Evolutionary conservation across 2,113 vertebrate species (phyloP).

Genomic region (Festucalex cinctus): DNA sequence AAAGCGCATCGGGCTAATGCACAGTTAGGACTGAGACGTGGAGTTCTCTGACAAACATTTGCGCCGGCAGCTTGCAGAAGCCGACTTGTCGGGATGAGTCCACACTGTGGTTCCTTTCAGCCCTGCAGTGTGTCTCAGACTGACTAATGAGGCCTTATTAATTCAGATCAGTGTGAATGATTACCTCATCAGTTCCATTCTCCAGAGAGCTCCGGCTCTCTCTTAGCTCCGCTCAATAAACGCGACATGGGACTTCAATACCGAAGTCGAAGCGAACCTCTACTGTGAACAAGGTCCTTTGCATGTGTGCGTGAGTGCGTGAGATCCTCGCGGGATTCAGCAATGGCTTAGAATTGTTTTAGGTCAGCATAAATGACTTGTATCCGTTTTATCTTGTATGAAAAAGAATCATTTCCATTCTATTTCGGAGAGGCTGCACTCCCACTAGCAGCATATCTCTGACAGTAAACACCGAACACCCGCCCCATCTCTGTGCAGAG

Average conservation of each 20-base stretch:
- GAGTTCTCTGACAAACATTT: constrained; percentile 37
- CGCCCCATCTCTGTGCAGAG: constrained; percentile 62
- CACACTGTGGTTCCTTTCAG: constrained; percentile 45
- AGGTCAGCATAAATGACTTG: constrained; percentile 39
- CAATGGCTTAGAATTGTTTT: constrained; percentile 43
- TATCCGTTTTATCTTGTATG: constrained; percentile 44
- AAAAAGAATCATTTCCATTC: constrained; percentile 43
- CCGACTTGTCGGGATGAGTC: constrained; percentile 39
- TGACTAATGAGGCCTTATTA: constrained; percentile 74
- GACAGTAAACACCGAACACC: constrained; percentile 58
- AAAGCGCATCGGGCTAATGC: constrained; percentile 25
- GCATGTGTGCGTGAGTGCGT: constrained; percentile 19
- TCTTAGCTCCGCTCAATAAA: constrained; percentile 11
- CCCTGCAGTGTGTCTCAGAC: constrained; percentile 55
- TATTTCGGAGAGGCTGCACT: constrained; percentile 58
- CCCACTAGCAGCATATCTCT: constrained; percentile 60
- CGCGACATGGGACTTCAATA: constrained; percentile 34
- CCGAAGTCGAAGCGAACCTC: constrained; percentile 19
- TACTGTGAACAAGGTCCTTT: constrained; percentile 23
- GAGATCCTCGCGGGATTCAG: constrained; percentile 28
- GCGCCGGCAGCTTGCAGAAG: constrained; percentile 36
- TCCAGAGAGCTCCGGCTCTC: constrained; percentile 57
- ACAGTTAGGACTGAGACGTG: constrained; percentile 22
- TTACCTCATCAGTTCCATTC: constrained; percentile 69
- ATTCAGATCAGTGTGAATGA: constrained; percentile 76